Evolutionary conservation across 2,797 vertebrate genomes (phyloP), one percentile per base, ranked within the genome.

Genomic region (Prionace glauca): DNA sequence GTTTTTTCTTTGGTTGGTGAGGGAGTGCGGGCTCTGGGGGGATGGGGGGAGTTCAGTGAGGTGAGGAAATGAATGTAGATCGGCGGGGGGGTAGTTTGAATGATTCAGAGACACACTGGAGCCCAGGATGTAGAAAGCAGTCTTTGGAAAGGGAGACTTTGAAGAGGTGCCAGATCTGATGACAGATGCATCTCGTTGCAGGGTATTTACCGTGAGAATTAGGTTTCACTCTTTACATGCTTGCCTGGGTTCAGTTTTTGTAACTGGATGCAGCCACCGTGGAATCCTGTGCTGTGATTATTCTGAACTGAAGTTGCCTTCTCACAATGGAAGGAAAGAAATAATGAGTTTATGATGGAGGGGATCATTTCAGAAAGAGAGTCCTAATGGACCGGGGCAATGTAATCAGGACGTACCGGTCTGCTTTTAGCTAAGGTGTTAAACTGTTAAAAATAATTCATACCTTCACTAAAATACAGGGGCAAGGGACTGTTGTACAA

Each of bases 91-190:
- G 45, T 50, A 95, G 69, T 56, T 65, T n/a, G 26, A 77, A 8
- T 56, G 93, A 26, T 95, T 77, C 88, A 62, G 88, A 91, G 88
- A 91, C 50, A 65, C 32, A 65, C 88, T 91, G 88, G 88, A 91
- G 88, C 88, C 88, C 56, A n/a, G 24, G 22, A 32, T 16, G 7
- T 36, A n/a, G 69, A 29, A 74, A 45, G 67, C n/a, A 71, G 67
- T 36, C 91, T 93, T 72, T 69, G 92, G 92, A 56, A 36, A 74
- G 41, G 10, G 69, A 74, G 26, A n/a, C 93, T 94, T 56, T 94
- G 93, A 94, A 94, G 93, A 94, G 69, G 93, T 94, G 93, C 93
- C 93, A 94, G 69, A 94, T 94, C 69, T 94, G 93, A 94, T 94
- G 69, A 74, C 69, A 26, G 69, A 72, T 72, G 67, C 41, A 24